Conservation (phyloP, 1,140 invertebrate genomes). For the Antheraea mylitta region DNA sequence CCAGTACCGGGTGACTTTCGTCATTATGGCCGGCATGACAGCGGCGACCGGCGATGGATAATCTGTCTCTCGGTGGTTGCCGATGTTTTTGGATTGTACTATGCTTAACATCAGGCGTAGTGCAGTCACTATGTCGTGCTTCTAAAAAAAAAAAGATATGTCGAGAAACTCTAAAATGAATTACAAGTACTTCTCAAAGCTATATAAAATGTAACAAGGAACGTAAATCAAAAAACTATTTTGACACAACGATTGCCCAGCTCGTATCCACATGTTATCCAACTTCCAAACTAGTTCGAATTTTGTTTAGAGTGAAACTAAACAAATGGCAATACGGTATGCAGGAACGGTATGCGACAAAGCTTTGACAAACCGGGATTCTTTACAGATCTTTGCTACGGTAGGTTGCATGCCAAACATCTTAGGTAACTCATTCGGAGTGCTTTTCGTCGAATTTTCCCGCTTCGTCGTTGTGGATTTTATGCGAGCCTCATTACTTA, state of each 20-base stretch:
- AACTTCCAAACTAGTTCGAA: constrained; percentile 38
- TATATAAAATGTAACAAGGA: not conserved
- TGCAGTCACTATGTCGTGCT: too few species aligned
- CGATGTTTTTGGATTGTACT: too few species aligned
- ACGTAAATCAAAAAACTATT: constrained; percentile 27
- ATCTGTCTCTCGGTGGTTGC: too few species aligned
- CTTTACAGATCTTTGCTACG: constrained; percentile 21
- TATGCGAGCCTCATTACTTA: not conserved
- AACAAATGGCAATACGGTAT: constrained; percentile 54
- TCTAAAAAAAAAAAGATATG: too few species aligned
- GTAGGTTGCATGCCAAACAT: constrained; percentile 41
- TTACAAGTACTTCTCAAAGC: not conserved
- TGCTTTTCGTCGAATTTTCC: not conserved
- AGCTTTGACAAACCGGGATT: constrained; percentile 52
- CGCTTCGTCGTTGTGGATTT: not conserved
- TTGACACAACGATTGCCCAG: constrained; percentile 29
- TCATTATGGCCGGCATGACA: too few species aligned
- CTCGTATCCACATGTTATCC: constrained; percentile 18
- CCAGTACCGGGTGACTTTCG: too few species aligned
- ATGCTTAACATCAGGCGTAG: too few species aligned
- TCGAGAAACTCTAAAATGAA: too few species aligned
- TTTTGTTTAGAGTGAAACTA: constrained; percentile 44
- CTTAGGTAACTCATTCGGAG: constrained; percentile 31
- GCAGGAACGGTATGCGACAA: constrained; percentile 35
- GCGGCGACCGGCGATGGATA: too few species aligned